Percentiles rank a stretch among this genome's conserved stretches.
Conservation (phyloP, 2,113 vertebrate genomes). For the Melanerpes formicivorus region DNA sequence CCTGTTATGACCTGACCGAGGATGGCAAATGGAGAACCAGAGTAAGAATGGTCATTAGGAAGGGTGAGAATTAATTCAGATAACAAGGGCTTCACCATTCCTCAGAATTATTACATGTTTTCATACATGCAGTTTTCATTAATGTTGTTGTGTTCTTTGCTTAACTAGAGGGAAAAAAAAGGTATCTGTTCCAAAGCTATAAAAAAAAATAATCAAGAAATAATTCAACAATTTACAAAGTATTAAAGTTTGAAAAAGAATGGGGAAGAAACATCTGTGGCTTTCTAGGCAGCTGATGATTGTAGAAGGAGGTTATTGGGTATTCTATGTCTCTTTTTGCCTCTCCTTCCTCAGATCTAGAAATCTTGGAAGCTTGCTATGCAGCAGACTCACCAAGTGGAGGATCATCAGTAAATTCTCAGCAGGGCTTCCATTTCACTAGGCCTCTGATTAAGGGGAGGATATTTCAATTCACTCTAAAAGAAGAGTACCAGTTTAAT, state of each 20-base stretch:
- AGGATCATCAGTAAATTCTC: neutral
- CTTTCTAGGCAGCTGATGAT: neutral
- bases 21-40: neutral
- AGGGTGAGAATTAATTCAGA: neutral
- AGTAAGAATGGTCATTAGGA: neutral
- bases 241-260: neutral
- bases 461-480: neutral
- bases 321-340: neutral
- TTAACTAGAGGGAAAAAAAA: neutral
- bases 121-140: conserved; percentile 37
- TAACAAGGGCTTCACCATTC: neutral
- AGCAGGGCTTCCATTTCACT: conserved; percentile 34
- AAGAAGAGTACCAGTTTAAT: neutral
- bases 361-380: conserved; percentile 2
- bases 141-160: neutral
- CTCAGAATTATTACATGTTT: neutral
- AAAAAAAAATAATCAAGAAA: neutral
- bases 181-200: neutral
- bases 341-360: neutral
- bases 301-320: neutral
- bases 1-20: neutral
- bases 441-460: neutral
- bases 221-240: conserved; percentile 39
- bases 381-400: neutral
- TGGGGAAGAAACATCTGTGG: neutral